Conservation (phyloP, 2,797 vertebrate species). For the Psittacula derbiana region DNA sequence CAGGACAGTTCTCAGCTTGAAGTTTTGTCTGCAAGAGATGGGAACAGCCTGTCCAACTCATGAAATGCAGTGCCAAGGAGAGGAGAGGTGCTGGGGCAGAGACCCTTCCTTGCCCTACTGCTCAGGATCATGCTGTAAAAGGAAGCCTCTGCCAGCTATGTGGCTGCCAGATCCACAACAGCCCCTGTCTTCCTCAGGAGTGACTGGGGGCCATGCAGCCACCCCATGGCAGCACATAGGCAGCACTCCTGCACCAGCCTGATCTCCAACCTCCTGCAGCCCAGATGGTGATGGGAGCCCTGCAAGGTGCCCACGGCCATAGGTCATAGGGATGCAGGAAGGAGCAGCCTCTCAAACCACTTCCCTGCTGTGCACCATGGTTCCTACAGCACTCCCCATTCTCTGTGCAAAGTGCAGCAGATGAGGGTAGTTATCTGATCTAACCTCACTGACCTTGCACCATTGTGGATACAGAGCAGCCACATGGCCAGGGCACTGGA, state of each 20-base stretch:
- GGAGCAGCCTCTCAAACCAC: not conserved
- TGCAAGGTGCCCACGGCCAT: rapidly evolving
- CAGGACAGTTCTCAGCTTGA: not conserved
- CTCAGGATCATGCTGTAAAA: not conserved
- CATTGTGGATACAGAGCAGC: not conserved
- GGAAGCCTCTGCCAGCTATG: not conserved
- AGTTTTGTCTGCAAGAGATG: not conserved
- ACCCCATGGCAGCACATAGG: not conserved
- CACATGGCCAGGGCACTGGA: not conserved
- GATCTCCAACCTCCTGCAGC: not conserved
- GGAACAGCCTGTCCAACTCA: not conserved
- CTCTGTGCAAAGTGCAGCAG: not conserved
- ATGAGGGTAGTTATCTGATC: not conserved
- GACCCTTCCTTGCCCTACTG: not conserved
- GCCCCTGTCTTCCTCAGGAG: not conserved
- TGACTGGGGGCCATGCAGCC: rapidly evolving
- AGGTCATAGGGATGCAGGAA: not conserved
- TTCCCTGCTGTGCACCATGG: not conserved
- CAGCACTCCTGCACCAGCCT: not conserved
- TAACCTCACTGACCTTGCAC: not conserved
- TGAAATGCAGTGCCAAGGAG: not conserved
- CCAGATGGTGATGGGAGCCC: rapidly evolving
- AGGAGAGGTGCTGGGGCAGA: rapidly evolving
- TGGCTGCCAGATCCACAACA: not conserved
- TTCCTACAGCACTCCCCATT: not conserved